Percentiles rank a stretch among this genome's conserved stretches.
These are phyloP conservation scores for Oreortyx pictus DNA, from an alignment of 2,797 vertebrate genomes.

Conservation along the genomic window DNA sequence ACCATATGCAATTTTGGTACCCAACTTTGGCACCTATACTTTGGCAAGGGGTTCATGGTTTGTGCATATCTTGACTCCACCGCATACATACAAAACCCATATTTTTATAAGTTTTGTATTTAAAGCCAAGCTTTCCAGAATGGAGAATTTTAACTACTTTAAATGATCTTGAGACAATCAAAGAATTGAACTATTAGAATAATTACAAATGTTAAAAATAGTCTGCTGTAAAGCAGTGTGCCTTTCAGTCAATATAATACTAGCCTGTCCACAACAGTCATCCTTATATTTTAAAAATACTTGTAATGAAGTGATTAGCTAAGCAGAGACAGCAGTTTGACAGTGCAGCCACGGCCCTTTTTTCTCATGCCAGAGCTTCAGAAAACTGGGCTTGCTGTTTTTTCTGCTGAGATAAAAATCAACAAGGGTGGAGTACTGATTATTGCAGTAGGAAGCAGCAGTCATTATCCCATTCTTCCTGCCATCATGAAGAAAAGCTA, in stretches of 20 bases:
- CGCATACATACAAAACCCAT: background rate
- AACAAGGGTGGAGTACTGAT: background rate
- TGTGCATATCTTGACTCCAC: background rate
- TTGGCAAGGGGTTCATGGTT: background rate
- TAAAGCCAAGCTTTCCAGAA: background rate
- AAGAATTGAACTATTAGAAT: background rate
- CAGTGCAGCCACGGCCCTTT: background rate
- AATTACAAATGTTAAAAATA: background rate
- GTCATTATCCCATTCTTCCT: background rate
- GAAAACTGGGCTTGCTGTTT: background rate
- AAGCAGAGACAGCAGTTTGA: background rate
- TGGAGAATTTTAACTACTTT: background rate
- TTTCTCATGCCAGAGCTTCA: background rate
- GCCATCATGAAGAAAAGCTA: background rate
- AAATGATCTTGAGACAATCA: background rate
- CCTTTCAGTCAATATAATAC: background rate
- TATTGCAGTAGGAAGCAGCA: background rate
- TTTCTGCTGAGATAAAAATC: background rate
- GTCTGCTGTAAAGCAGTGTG: background rate
- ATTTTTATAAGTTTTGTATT: background rate
- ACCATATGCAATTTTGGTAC: background rate
- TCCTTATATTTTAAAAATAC: background rate
- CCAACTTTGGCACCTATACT: background rate
- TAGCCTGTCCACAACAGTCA: background rate
- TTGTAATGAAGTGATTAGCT: background rate